Percentiles rank a stretch among this genome's conserved stretches.
Evolutionary conservation across 2,113 vertebrate species (phyloP).

Genomic region (Nesogale talazaci): DNA sequence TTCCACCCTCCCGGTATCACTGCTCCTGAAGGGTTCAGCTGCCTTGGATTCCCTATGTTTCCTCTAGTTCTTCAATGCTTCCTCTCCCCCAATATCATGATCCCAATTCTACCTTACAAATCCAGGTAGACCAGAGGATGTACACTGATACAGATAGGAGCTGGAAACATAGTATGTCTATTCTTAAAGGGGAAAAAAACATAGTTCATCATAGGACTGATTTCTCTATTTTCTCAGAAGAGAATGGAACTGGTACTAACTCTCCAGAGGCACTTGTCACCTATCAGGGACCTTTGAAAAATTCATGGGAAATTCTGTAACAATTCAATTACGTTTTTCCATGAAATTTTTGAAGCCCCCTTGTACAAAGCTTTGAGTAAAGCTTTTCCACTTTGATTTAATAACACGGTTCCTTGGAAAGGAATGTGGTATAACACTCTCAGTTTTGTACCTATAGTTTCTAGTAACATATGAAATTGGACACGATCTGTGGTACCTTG

Average conservation of each 20-base stretch:
- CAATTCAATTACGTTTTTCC: no score
- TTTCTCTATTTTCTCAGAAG: conserved; percentile 37
- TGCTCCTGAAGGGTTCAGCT: no score
- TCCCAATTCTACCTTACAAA: no score
- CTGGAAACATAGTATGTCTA: neutral
- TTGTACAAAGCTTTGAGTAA: neutral
- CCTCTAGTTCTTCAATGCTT: no score
- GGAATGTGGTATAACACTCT: neutral
- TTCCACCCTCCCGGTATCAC: no score
- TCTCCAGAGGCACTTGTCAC: neutral
- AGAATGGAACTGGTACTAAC: neutral
- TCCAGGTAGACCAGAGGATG: no score
- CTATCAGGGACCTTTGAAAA: neutral
- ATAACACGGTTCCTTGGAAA: neutral
- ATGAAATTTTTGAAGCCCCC: no score
- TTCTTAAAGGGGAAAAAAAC: conserved; percentile 34
- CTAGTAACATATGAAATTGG: conserved; percentile 18
- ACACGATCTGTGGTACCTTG: conserved; percentile 2
- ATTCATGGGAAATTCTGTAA: no score
- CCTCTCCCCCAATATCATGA: no score
- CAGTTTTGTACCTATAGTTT: conserved; percentile 10
- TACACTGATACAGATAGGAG: no score
- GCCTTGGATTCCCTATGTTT: no score
- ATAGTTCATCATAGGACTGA: neutral
- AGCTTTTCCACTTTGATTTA: neutral